A percentile compares a stretch with the other conserved stretches of the same genome.
These are phyloP conservation scores for Sturnira hondurensis DNA, from an alignment of 2,113 vertebrate species.

Conservation along the genomic window DNA sequence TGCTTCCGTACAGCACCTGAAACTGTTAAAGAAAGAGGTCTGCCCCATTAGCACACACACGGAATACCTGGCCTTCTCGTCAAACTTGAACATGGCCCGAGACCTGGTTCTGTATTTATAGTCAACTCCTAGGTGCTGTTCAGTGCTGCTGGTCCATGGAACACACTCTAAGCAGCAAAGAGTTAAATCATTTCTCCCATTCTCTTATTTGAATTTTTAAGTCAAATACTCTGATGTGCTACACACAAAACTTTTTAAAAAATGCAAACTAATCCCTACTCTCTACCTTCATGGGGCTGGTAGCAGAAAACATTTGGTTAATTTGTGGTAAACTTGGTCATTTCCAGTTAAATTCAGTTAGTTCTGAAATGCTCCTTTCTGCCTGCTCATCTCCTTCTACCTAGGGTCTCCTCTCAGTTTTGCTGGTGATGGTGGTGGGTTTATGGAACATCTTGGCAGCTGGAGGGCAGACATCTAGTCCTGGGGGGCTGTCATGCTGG, in stretches of 20 bases:
- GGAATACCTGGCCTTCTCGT: not conserved
- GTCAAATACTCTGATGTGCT: not conserved
- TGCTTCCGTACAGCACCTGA: fast-evolving
- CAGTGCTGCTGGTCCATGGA: not conserved
- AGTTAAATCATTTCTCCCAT: not conserved
- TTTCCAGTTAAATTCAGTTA: not conserved
- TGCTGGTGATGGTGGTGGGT: not conserved
- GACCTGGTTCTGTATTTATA: not conserved
- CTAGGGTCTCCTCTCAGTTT: not conserved
- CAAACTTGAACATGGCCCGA: not conserved
- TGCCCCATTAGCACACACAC: not conserved
- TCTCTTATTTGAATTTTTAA: not conserved
- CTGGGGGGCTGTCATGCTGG: not conserved
- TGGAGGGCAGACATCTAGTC: not conserved
- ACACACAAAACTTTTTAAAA: not conserved
- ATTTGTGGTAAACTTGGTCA: not conserved
- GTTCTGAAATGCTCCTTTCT: not conserved
- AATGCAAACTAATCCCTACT: not conserved
- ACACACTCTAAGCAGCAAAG: not conserved
- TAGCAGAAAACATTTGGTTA: not conserved
- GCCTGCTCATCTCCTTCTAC: not conserved
- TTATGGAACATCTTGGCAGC: not conserved
- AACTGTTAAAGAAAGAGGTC: fast-evolving
- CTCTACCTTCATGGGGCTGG: not conserved
- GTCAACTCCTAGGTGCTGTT: not conserved